Evolutionary conservation across 2,113 vertebrate species (phyloP), one percentile per base, ranked within the genome.

Genomic region (Pluvianellus socialis): DNA sequence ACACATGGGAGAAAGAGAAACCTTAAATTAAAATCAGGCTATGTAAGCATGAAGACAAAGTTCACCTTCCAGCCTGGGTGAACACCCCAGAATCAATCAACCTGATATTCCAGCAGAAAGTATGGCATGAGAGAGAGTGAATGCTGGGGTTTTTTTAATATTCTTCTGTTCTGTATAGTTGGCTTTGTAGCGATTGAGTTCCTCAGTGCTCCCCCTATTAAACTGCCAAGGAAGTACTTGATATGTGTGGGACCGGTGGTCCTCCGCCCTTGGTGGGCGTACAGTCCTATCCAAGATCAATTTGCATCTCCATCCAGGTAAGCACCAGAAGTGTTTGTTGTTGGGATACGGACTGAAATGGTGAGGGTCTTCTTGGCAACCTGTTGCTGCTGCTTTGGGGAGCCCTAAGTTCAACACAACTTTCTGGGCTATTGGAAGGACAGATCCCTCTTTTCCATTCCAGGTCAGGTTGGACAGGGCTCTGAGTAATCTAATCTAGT

Each of bases 1-100:
- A 38, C 84, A 20, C 23, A 9, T 24, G 55, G 74, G 77, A 82
- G 45, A 63, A 76, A 47, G 42, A 62, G 70, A 85, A 95, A 90
- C 5, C 6, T 90, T 96, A 88, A 95, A 94, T 96, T 90, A 94
- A 90, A 95, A 76, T 79, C 81, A 95, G 42, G 10, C 81, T 77
- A n/a, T 66, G 80, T 73, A 82, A 90, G 80, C 53, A 68, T 22
- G 58, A 88, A 92, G 77, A 76, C 28, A 82, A 86, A 86, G 63
- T 79, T 95, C 94, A 82, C 77, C 70, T 79, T 89, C 84, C 77
- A 85, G 66, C 50, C 77, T 38, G 77, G 81, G 74, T 94, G 92
- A 94, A 55, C 38, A 85, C 38, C n/a, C 47, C 67, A 67, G 35
- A 58, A 92, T 95, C 94, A 87, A 86, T 97, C 89, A 95, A 52